These are phyloP conservation scores for Scyliorhinus canicula DNA, from an alignment of 2,797 vertebrate species.

Conservation along the genomic window DNA sequence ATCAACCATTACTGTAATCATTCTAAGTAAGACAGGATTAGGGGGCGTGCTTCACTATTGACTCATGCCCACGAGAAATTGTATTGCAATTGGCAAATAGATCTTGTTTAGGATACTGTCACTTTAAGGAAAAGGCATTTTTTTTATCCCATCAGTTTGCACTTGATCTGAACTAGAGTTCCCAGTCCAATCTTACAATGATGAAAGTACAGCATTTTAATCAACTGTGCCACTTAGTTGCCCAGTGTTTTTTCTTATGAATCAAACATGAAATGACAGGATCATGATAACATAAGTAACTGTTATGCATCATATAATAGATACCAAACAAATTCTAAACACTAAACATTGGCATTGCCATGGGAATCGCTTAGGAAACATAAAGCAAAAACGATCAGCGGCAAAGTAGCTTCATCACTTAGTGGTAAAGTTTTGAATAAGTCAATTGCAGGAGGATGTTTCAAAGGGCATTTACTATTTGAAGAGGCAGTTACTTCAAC, in stretches of 20 bases:
- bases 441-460: neutral
- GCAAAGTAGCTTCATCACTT: neutral
- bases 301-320: neutral
- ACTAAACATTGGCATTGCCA: neutral
- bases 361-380: neutral
- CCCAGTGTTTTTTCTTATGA: neutral
- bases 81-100: neutral
- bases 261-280: neutral
- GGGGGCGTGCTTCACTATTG: neutral
- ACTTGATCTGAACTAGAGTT: too few species aligned
- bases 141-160: neutral
- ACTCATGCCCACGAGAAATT: neutral
- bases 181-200: neutral
- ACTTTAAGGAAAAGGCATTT: neutral
- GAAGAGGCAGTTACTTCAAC: neutral
- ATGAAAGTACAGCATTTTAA: neutral
- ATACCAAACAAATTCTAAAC: constrained; percentile 3
- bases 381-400: neutral
- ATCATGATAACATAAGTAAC: neutral
- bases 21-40: too few species aligned
- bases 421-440: neutral
- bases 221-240: neutral
- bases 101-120: too few species aligned
- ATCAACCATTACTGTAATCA: too few species aligned
- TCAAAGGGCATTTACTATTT: neutral